Base-by-base conservation (phyloP, 2,797 vertebrate genomes). In the Threskiornis aethiopicus region DNA sequence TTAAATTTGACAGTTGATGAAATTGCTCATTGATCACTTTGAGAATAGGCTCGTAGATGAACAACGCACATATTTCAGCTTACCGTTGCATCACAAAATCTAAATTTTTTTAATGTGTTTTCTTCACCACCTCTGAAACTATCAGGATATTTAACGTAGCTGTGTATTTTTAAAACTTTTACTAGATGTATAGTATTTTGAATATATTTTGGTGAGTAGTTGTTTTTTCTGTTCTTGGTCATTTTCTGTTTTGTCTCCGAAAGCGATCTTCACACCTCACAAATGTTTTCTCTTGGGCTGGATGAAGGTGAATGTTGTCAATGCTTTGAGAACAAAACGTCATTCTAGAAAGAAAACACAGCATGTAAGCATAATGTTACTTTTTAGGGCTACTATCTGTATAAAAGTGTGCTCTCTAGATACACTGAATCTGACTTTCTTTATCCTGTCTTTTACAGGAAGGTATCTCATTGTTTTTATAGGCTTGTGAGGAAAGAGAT, bases 281-380 rank as follows among this genome's bases (percentile, higher is more conserved):
- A 85, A 99, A 99, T 42, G 97, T 98, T 97, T 99, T 99, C 85
- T 99, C 98, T 79, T 99, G 97, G 8, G 96, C 98, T 17, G 97
- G 98, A 89, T 98, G 97, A n/a, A 99, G 94, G 18, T 97, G 98
- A 47, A 97, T 55, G 16, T 97, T 98, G 5, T 98, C 98, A 11
- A 95, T 87, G 51, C 94, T 98, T 98, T 98, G 98, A 55, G 98
- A 96, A 84, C 99, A 99, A 91, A 99, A 99, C 21, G 93, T 97
- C 39, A 98, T 98, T 97, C 99, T 99, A 81, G 66, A 96, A 86
- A 96, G 94, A 94, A 95, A 97, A 97, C n/a, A 93, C 5, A 90
- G 57, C 77, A 13, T 21, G 37, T 84, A 87, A 95, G 69, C 24
- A 69, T 7, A 47, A 21, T 31, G n/a, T 87, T 67, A 24, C n/a